These are phyloP conservation scores for Bos indicus DNA, from an alignment of 2,113 vertebrate species.

Conservation along the genomic window DNA sequence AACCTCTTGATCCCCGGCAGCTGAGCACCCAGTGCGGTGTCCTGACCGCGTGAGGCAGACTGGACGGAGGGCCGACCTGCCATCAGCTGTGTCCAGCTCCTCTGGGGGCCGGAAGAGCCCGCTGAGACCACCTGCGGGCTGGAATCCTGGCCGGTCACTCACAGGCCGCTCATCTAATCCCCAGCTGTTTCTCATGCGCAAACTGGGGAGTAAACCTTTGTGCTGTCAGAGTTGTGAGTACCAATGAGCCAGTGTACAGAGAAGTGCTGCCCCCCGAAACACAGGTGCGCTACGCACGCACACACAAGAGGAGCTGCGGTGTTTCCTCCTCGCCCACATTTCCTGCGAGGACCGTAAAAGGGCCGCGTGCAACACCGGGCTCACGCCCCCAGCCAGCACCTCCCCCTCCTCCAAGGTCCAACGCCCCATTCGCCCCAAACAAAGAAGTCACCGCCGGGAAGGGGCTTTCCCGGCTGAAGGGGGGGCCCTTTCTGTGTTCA, in stretches of 20 bases:
- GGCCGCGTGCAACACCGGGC: rapidly evolving
- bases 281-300: neutral
- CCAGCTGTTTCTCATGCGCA: neutral
- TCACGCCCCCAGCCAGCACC: neutral
- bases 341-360: neutral
- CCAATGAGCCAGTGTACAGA: neutral
- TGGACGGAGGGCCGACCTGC: neutral
- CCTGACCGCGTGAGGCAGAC: too few species aligned
- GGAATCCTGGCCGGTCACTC: neutral
- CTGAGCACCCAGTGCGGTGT: neutral
- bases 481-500: neutral
- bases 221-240: neutral
- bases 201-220: too few species aligned
- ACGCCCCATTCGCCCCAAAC: rapidly evolving
- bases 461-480: rapidly evolving
- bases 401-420: neutral
- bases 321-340: neutral
- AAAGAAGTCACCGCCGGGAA: rapidly evolving
- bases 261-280: neutral
- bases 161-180: too few species aligned
- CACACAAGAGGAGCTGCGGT: neutral
- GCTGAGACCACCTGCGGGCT: rapidly evolving
- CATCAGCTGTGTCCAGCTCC: neutral
- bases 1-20: rapidly evolving
- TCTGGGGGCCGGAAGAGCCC: neutral